Conservation (phyloP, 1,140 invertebrate genomes). For the Macrosteles quadrilineatus region DNA sequence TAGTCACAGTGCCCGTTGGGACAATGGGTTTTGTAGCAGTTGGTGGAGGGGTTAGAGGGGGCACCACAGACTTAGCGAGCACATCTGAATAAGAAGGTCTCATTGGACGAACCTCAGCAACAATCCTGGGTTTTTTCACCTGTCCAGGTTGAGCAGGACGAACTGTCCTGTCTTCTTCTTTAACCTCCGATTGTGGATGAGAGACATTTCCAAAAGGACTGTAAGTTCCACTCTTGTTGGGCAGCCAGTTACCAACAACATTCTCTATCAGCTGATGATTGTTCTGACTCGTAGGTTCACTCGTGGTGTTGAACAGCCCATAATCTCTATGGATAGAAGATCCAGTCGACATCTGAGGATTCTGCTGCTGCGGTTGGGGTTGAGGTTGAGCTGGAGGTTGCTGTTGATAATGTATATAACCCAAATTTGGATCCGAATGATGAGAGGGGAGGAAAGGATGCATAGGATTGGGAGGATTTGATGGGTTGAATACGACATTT, state of each 20-base stretch:
- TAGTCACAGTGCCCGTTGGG: conserved; percentile 52
- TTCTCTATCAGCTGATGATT: conserved; percentile 66
- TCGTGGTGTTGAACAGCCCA: conserved; percentile 38
- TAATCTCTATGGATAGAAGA: conserved; percentile 29
- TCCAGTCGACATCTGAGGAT: too few species aligned
- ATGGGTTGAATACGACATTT: conserved; percentile 36
- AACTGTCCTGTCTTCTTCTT: conserved; percentile 39
- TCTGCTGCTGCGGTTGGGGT: conserved; percentile 19
- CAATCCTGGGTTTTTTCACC: conserved; percentile 68
- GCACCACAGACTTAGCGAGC: conserved; percentile 65
- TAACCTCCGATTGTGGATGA: conserved; percentile 15
- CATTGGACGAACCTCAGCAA: conserved; percentile 84
- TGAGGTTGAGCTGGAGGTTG: conserved; percentile 45
- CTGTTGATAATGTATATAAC: conserved; percentile 50
- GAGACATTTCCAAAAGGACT: conserved; percentile 66
- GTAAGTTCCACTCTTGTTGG: conserved; percentile 78
- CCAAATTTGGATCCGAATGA: conserved; percentile 40
- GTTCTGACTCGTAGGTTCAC: conserved; percentile 45
- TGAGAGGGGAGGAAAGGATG: conserved; percentile 45
- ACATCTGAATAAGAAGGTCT: conserved; percentile 81
- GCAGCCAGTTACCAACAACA: conserved; percentile 77
- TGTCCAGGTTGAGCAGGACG: conserved; percentile 50
- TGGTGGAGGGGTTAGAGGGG: conserved; percentile 44
- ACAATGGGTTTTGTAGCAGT: conserved; percentile 38
- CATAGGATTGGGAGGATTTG: background rate